Evolutionary conservation across 1,140 invertebrate species (phyloP), one percentile per base, ranked within the genome.

Genomic region (Neotoxoptera formosana): DNA sequence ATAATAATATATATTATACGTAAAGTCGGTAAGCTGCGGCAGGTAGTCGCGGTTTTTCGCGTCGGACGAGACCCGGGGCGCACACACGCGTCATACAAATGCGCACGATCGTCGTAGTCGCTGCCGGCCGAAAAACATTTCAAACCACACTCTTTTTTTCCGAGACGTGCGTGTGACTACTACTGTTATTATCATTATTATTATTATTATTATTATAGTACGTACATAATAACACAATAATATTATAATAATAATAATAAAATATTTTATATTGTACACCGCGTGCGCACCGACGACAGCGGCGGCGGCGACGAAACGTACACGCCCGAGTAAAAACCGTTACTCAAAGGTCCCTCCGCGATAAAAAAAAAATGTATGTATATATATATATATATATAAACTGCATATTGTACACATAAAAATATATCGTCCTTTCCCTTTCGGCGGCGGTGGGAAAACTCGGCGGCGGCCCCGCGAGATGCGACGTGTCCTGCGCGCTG

Each of bases 311-410:
- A 14, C 84, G 84, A 88, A 30, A 88, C 47, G 86, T 51, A 47
- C 87, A 89, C 87, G 48, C 87, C 87, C 87, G 51, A 89, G 87
- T 53, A 76, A 91, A 91, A 91, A 81, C 90, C 67, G 60, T 91
- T 81, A 91, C 67, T 91, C 90, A 91, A 91, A 91, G 67, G 90
- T 91, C 67, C 67, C 89, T 45, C 48, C 21, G n/a, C 41, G 83
- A 34, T 81, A 81, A 34, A 20, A 34, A 53, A 17, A 14, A n/a
- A n/a, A 67, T 23, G 7, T 56, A 9, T 56, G n/a, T n/a, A 4
- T n/a, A 67, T 56, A 56, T 56, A 56, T 56, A 56, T 17, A 67
- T 67, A 76, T n/a, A 67, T 67, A 11, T 25, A 67, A 1, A 14
- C 60, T 60, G 9, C 56, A n/a, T 7, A 41, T 41, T 41, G 60